phyloP scores from a whole-genome alignment of 2,113 vertebrate species.

The Epinephelus fuscoguttatus region DNA sequence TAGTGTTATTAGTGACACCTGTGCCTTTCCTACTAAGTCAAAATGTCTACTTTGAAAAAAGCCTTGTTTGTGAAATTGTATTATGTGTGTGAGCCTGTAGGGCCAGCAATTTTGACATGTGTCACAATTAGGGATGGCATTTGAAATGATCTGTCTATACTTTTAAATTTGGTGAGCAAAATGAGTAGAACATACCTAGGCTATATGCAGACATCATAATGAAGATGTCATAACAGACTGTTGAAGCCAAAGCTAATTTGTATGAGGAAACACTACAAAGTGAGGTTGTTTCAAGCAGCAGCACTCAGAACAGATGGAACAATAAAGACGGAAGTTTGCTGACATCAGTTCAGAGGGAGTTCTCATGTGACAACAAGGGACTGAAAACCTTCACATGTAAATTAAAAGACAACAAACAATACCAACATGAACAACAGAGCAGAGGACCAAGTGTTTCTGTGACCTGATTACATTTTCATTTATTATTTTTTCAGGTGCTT shows the following conservation, averaged over 20 bases:
- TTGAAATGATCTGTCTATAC: no score
- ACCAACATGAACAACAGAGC: neutral
- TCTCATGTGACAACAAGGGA: neutral
- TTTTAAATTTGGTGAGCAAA: no score
- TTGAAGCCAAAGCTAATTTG: neutral
- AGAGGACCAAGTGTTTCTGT: neutral
- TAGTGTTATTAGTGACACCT: neutral
- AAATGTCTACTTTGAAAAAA: neutral
- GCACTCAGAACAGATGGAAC: neutral
- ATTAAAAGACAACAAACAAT: neutral
- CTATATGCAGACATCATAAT: neutral
- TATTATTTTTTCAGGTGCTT: no score
- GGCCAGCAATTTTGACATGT: no score
- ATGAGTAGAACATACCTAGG: no score
- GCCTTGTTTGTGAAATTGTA: neutral
- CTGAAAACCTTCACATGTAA: neutral
- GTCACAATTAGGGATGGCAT: no score
- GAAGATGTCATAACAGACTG: neutral
- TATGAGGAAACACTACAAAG: neutral
- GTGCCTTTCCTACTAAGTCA: neutral
- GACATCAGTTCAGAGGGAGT: neutral
- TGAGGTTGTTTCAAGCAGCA: neutral
- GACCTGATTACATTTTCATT: no score
- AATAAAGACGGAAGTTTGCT: neutral
- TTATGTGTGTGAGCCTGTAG: neutral